Evolutionary conservation across 2,113 vertebrate genomes (phyloP).

Genomic region (Phasianus colchicus): DNA sequence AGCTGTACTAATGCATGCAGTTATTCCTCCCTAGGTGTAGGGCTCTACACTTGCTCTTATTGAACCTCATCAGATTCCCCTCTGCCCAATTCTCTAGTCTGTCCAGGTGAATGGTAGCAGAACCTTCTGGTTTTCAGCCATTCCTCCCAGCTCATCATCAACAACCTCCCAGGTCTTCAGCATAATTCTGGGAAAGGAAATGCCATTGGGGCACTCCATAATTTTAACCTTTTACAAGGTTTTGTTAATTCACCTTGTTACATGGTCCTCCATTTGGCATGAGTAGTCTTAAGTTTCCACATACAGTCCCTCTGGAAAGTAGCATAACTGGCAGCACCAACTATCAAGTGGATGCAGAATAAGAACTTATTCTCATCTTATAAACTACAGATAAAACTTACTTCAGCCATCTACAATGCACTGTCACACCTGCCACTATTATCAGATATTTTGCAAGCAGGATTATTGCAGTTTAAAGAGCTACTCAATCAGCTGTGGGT

Average conservation of each 20-base stretch:
- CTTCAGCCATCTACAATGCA: background rate
- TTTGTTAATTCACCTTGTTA: background rate
- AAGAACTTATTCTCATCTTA: background rate
- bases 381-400: accelerated
- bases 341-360: background rate
- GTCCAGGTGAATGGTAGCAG: too few species aligned
- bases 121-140: too few species aligned
- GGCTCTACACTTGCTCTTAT: too few species aligned
- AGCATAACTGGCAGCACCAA: background rate
- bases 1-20: too few species aligned
- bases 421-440: background rate
- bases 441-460: background rate
- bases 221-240: background rate
- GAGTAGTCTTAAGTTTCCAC: background rate
- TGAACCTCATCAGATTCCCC: too few species aligned
- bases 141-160: too few species aligned
- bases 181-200: background rate
- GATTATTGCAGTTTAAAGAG: background rate
- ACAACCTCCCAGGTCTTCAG: accelerated
- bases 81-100: too few species aligned
- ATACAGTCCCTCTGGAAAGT: accelerated
- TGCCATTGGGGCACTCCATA: background rate
- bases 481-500: background rate
- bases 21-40: too few species aligned
- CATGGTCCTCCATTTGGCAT: accelerated